phyloP scores from a whole-genome alignment of 2,888 invertebrate genomes.

The Zygaena filipendulae region DNA sequence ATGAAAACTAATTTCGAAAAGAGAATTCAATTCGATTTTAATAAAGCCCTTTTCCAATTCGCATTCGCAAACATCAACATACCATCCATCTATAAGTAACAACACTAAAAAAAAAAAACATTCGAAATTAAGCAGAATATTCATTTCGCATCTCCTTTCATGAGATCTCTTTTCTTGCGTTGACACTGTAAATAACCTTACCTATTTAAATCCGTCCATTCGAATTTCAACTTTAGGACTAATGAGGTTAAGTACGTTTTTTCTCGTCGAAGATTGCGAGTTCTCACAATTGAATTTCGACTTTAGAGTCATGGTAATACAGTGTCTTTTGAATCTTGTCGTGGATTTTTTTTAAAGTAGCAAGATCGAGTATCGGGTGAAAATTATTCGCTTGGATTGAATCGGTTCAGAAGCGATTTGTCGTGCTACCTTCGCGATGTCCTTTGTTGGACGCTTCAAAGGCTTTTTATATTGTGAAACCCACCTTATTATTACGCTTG shows the following conservation, averaged over 20 bases:
- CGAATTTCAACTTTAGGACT: slow-evolving; percentile 10
- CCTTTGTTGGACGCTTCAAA: slow-evolving; percentile 58
- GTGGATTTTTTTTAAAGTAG: slow-evolving; percentile 37
- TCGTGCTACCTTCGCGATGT: slow-evolving; percentile 29
- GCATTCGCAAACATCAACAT: slow-evolving; percentile 25
- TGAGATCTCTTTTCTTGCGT: slow-evolving; percentile 34
- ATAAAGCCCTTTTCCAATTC: slow-evolving; percentile 15
- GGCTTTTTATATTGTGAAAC: slow-evolving; percentile 32
- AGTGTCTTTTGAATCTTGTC: too few relatives aligned
- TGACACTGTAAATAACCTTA: slow-evolving; percentile 44
- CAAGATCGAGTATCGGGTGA: slow-evolving; percentile 46
- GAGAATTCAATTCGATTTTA: too few relatives aligned
- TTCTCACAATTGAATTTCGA: slow-evolving; percentile 14
- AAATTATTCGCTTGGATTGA: slow-evolving; percentile 34
- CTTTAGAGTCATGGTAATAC: slow-evolving; percentile 3
- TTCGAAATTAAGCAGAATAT: slow-evolving; percentile 45
- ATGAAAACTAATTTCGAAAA: too few relatives aligned
- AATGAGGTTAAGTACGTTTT: neutral
- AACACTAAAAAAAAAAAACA: too few relatives aligned
- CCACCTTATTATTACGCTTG: slow-evolving; percentile 54
- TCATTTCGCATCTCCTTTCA: slow-evolving; percentile 48
- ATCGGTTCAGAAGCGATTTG: slow-evolving; percentile 52
- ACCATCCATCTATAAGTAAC: too few relatives aligned
- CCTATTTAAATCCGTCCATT: slow-evolving; percentile 17
- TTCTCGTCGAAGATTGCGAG: slow-evolving; percentile 3